A percentile compares a stretch with the other conserved stretches of the same genome.
Evolutionary conservation across 2,888 invertebrate species (phyloP).

Genomic region (Mythimna ferrago): DNA sequence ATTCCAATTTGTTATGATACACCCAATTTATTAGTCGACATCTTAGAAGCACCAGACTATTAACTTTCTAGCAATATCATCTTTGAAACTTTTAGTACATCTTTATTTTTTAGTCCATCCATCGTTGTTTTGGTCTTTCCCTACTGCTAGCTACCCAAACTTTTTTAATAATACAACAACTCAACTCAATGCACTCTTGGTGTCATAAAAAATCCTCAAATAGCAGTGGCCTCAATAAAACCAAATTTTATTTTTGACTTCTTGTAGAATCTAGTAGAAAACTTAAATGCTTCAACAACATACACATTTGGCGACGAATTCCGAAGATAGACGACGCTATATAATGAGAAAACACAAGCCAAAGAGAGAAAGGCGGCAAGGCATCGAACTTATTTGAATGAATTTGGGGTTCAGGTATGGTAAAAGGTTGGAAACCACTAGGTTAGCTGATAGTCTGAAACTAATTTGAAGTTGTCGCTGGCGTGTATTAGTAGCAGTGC

Average conservation of each 20-base stretch:
- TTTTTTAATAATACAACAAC: background rate
- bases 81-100: background rate
- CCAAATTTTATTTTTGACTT: background rate
- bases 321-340: background rate
- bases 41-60: background rate
- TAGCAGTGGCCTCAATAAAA: background rate
- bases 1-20: background rate
- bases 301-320: background rate
- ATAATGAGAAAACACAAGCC: background rate
- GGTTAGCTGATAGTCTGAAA: slow-evolving; percentile 50
- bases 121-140: background rate
- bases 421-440: background rate
- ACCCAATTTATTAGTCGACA: background rate
- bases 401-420: background rate
- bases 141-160: background rate
- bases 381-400: background rate
- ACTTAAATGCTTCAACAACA: background rate
- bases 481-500: slow-evolving; percentile 50
- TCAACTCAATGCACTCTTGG: background rate
- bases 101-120: background rate
- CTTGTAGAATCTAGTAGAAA: background rate
- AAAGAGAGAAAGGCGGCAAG: background rate
- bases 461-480: slow-evolving; percentile 67
- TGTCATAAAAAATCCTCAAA: background rate
- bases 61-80: background rate